Percentiles rank a stretch among this genome's conserved stretches.
These are phyloP conservation scores for Dryobates pubescens DNA, from an alignment of 2,797 vertebrate genomes.

Conservation along the genomic window DNA sequence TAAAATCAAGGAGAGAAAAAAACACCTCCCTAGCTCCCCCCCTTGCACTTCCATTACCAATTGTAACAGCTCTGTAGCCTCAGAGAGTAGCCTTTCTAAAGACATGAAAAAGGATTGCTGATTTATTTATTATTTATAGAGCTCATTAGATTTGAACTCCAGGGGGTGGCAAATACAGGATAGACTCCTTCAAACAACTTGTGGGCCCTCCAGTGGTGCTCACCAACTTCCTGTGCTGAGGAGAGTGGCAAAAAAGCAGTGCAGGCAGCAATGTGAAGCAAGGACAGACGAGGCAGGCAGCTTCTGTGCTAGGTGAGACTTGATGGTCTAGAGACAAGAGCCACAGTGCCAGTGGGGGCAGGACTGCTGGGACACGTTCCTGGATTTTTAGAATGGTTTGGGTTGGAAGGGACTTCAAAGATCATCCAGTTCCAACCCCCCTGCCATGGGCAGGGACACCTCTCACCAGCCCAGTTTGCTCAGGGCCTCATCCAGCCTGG, in stretches of 20 bases:
- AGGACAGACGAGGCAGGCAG: background rate
- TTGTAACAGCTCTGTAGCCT: conserved; percentile 41
- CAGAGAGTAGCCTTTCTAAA: conserved; percentile 50
- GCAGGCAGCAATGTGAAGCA: background rate
- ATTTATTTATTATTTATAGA: conserved; percentile 67
- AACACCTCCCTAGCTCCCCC: conserved; percentile 5
- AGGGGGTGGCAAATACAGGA: conserved; percentile 37
- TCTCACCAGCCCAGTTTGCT: too few species aligned
- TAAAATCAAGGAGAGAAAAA: conserved; percentile 26
- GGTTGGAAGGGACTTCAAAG: too few species aligned
- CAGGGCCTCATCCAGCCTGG: too few species aligned
- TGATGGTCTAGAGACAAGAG: rapidly evolving
- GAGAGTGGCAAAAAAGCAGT: background rate
- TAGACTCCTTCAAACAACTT: conserved; percentile 28
- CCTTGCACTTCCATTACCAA: conserved; percentile 41
- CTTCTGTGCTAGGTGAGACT: rapidly evolving
- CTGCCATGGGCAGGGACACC: too few species aligned
- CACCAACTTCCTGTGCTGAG: rapidly evolving
- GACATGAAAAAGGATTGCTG: conserved; percentile 65
- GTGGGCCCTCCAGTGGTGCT: conserved; percentile 58
- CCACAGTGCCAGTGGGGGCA: rapidly evolving
- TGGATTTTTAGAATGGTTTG: too few species aligned
- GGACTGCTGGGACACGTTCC: background rate
- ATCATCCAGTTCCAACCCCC: too few species aligned
- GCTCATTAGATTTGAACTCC: conserved; percentile 30